phyloP scores from a whole-genome alignment of 2,113 vertebrate genomes.

The Ovis canadensis region DNA sequence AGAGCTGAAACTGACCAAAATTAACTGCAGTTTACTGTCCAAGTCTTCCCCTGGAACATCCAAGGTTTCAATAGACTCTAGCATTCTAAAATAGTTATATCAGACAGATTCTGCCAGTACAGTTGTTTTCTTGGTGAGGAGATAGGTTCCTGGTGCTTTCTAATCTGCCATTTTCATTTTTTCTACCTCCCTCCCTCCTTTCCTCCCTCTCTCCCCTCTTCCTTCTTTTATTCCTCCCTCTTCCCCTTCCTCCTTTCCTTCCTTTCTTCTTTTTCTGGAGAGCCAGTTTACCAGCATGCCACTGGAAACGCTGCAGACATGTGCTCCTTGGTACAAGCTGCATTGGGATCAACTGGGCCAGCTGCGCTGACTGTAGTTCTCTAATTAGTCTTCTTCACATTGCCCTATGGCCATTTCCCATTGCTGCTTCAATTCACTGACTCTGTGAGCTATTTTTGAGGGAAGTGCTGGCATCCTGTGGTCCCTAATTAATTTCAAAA shows the following conservation, averaged over 20 bases:
- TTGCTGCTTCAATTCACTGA: not conserved
- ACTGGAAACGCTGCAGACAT: not conserved
- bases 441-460: not conserved
- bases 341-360: not conserved
- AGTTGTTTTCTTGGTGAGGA: not conserved
- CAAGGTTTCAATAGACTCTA: not conserved
- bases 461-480: not conserved
- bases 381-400: not conserved
- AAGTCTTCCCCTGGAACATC: not conserved
- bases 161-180: not conserved
- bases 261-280: not conserved
- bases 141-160: not conserved
- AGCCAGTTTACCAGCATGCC: not conserved
- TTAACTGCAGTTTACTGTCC: not conserved
- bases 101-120: not conserved
- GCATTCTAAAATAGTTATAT: not conserved
- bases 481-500: not conserved
- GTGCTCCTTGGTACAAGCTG: not conserved
- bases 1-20: not conserved
- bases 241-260: not conserved
- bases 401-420: not conserved
- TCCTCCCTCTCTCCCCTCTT: not conserved
- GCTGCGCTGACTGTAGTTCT: not conserved
- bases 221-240: not conserved
- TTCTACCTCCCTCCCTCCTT: accelerated